These are phyloP conservation scores for Thumatha senex DNA, from an alignment of 2,888 invertebrate genomes.

Conservation along the genomic window DNA sequence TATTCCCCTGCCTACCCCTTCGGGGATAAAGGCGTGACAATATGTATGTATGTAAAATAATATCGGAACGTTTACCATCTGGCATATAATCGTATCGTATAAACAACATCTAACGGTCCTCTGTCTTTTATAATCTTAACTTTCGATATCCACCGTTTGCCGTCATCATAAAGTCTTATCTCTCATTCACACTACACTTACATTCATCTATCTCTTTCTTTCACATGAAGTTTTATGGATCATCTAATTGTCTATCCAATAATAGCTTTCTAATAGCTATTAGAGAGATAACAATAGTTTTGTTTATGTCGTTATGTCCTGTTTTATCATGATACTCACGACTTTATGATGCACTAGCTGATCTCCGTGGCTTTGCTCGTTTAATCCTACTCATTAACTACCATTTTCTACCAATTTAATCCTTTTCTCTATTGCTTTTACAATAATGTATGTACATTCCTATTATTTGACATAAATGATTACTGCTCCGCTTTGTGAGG, in stretches of 20 bases:
- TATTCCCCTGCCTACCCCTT: no score
- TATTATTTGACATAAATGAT: no score
- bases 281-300: conserved; percentile 21
- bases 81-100: conserved; percentile 38
- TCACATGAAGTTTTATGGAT: conserved; percentile 39
- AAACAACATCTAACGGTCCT: conserved; percentile 49
- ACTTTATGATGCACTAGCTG: not conserved
- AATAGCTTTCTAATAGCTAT: conserved; percentile 44
- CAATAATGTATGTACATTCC: no score
- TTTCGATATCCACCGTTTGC: conserved; percentile 67
- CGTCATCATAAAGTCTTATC: conserved; percentile 14
- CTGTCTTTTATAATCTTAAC: conserved; percentile 58
- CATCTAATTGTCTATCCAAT: conserved; percentile 45
- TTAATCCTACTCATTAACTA: no score
- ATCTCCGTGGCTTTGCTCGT: no score
- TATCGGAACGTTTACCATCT: not conserved
- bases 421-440: no score
- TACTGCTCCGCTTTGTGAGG: no score
- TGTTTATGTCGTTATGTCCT: conserved; percentile 1
- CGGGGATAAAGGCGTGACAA: no score
- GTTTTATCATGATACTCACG: conserved; percentile 1
- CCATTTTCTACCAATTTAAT: no score
- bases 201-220: conserved; percentile 27
- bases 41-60: no score
- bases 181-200: conserved; percentile 42